phyloP scores from a whole-genome alignment of 1,140 invertebrate species.

The Diachasmimorpha longicaudata region DNA sequence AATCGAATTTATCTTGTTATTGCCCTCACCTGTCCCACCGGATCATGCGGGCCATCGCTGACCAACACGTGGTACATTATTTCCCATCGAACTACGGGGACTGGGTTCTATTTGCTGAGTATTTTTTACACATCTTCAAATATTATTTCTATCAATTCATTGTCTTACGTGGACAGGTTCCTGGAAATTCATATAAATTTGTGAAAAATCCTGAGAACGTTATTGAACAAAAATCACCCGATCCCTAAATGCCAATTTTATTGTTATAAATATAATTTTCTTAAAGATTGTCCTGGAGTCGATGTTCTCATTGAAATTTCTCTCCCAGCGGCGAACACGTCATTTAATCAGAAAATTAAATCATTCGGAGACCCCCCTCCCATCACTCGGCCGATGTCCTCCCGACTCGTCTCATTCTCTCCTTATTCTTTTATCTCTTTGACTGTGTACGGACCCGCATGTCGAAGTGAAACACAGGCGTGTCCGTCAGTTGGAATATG shows the following conservation, averaged over 20 bases:
- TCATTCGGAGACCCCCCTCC: conserved; percentile 33
- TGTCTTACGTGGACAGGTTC: too few relatives aligned
- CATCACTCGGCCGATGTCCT: background rate
- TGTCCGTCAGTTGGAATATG: conserved; percentile 12
- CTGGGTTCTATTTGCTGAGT: too few relatives aligned
- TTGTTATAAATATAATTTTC: too few relatives aligned
- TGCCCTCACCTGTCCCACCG: conserved; percentile 58
- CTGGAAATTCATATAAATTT: too few relatives aligned
- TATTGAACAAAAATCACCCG: too few relatives aligned
- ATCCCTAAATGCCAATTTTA: too few relatives aligned
- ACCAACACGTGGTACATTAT: background rate
- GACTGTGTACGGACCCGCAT: conserved; percentile 52
- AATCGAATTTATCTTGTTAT: conserved; percentile 61
- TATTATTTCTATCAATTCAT: too few relatives aligned
- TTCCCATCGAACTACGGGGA: background rate
- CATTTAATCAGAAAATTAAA: conserved; percentile 56
- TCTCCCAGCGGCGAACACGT: too few relatives aligned
- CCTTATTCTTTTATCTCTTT: conserved; percentile 26
- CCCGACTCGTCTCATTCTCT: background rate
- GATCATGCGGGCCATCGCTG: conserved; percentile 51
- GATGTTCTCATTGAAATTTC: too few relatives aligned
- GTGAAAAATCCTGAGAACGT: too few relatives aligned
- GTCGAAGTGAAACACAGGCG: conserved; percentile 15
- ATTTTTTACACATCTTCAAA: too few relatives aligned
- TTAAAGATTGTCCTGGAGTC: too few relatives aligned